These are phyloP conservation scores for Scomberomorus guttatus DNA, from an alignment of 2,797 vertebrate species.

Conservation along the genomic window DNA sequence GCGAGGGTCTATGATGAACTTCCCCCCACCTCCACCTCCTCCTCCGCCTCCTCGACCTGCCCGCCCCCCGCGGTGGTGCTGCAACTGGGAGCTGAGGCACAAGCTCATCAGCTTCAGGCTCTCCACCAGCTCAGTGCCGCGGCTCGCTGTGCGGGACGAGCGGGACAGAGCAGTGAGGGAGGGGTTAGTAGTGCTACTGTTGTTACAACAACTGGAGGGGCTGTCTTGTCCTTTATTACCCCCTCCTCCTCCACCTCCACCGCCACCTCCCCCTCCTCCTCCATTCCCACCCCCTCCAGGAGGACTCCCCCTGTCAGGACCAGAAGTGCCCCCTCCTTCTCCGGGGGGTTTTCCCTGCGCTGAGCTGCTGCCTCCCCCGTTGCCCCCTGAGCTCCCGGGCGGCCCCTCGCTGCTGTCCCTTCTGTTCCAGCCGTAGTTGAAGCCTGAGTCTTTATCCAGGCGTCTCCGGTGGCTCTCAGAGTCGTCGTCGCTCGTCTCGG, in stretches of 20 bases:
- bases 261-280: conserved; percentile 43
- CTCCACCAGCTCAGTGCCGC: conserved; percentile 91
- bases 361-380: conserved; percentile 85
- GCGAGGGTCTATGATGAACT: conserved; percentile 90
- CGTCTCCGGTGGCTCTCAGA: conserved; percentile 94
- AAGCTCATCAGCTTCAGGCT: conserved; percentile 96
- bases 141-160: conserved; percentile 71
- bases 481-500: conserved; percentile 97
- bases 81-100: conserved; percentile 93
- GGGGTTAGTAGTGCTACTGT: conserved; percentile 79
- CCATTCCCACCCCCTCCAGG: conserved; percentile 78
- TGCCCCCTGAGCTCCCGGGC: conserved; percentile 92
- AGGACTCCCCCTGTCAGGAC: conserved; percentile 90
- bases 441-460: conserved; percentile 93
- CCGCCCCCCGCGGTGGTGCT: conserved; percentile 74
- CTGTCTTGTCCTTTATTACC: conserved; percentile 87
- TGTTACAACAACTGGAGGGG: conserved; percentile 87
- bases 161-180: conserved; percentile 51
- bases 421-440: conserved; percentile 92
- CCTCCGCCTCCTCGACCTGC: conserved; percentile 37
- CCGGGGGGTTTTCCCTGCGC: conserved; percentile 91
- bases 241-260: conserved; percentile 72
- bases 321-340: conserved; percentile 84
- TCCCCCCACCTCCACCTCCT: conserved; percentile 65
- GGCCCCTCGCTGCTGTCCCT: conserved; percentile 97